Base-by-base conservation (phyloP, 2,113 vertebrate genomes). In the Misgurnus anguillicaudatus region DNA sequence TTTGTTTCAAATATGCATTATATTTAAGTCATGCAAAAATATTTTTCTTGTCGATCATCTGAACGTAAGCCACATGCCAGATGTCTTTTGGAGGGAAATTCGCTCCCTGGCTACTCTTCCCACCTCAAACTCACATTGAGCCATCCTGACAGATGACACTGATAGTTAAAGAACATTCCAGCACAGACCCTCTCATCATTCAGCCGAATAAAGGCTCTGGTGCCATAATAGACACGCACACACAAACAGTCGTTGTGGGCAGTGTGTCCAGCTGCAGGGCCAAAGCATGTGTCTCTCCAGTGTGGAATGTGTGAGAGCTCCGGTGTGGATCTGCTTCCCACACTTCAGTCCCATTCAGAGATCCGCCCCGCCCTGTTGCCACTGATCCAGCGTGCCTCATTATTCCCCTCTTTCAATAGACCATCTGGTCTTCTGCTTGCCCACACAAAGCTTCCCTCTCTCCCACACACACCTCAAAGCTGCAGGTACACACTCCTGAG, bases 341-440 rank as follows among this genome's bases (percentile, higher is more conserved):
- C 90, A 91, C 89, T 86, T 84, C 57, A 81, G 74, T 58, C 74
- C 78, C 84, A 87, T 89, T 90, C 81, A 90, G 81, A 38, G 36
- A 72, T 21, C 69, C 19, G 47, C 79, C 82, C 86, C 85, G 73
- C 81, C 86, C 84, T 72, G 80, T 70, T 82, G 76, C 74, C 85
- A 77, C 73, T 81, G 86, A 89, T 86, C 87, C 82, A 79, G 62
- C 45, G 62, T 45, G 67, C 63, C 83, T 87, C 90, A 90, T 95
- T 95, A 93, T 95, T 86, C 88, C 84, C 84, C 2, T 9, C 77
- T 88, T 90, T 93, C 92, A 87, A 91, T 92, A 89, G 93, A 88
- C 94, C 94, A 95, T 95, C 94, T 95, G 94, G 93, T 93, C 90
- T 85, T 87, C 91, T 86, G 45, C 6, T 57, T 69, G 75, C 13